These are phyloP conservation scores for Dynastes tityus DNA, from an alignment of 2,888 invertebrate genomes.

Conservation along the genomic window DNA sequence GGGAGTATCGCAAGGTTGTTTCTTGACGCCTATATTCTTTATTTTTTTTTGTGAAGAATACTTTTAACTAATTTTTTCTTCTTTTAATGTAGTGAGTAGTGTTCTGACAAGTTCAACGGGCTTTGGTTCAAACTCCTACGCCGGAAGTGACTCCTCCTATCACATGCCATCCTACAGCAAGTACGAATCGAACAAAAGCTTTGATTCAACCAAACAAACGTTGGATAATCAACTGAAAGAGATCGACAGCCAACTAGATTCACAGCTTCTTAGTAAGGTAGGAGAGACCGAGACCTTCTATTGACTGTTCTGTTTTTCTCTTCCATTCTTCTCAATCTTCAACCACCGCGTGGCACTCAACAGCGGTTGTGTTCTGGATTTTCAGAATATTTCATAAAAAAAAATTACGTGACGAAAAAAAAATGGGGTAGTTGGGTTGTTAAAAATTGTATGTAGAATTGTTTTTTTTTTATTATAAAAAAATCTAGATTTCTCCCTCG, in stretches of 20 bases:
- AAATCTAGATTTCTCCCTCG: constrained; percentile 25
- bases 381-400: too few relatives aligned
- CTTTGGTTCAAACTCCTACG: constrained; percentile 75
- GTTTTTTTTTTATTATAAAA: constrained; percentile 6
- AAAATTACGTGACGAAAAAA: background rate
- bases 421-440: background rate
- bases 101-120: constrained; percentile 75
- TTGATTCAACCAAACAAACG: constrained; percentile 83
- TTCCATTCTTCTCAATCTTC: constrained; percentile 51
- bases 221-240: constrained; percentile 87
- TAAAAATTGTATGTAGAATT: background rate
- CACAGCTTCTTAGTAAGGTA: constrained; percentile 78
- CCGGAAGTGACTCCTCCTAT: constrained; percentile 74
- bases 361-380: background rate
- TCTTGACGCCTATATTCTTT: background rate
- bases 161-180: constrained; percentile 69
- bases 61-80: too few relatives aligned
- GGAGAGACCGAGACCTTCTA: constrained; percentile 71
- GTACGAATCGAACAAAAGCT: constrained; percentile 75
- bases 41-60: background rate
- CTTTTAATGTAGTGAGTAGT: constrained; percentile 70
- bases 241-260: constrained; percentile 84
- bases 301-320: constrained; percentile 62
- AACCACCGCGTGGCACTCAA: background rate
- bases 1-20: background rate